Evolutionary conservation across 2,888 invertebrate genomes (phyloP), one percentile per base, ranked within the genome.

Genomic region (Onchidella celtica): DNA sequence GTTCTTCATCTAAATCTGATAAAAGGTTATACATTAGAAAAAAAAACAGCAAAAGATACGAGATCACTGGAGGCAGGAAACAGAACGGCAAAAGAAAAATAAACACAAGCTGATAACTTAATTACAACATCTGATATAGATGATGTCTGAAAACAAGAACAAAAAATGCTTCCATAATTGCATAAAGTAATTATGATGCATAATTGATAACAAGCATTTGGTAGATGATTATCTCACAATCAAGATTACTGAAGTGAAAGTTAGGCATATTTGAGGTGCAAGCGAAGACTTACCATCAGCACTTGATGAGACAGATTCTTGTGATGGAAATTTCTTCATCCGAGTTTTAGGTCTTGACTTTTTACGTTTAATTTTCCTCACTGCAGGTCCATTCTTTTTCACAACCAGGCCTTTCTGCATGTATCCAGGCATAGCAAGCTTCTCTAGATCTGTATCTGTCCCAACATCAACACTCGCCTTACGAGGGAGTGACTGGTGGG

Each of bases 401-500:
- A 65, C 59, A 74, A 24, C 59, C 27, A 78, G 47, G 11, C 32
- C 55, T 34, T 69, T 79, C 38, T 68, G 61, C 11, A 79, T 40
- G 55, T 63, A 29, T 21, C 76, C 81, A 65, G 84, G 86, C n/a
- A 55, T 65, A 11, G 83, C 65, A 11, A 84, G 66, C 55, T 78
- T 84, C 81, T 86, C 85, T 47, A 86, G 59, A 81, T 86, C 86
- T n/a, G 84, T 84, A 73, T 86, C 86, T 27, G 86, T 86, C 57
- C 82, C 82, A 34, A 83, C 84, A 21, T 84, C 83, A 32, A 73
- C 69, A 27, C 47, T 78, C 24, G 47, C 66, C 29, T 55, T 66
- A 32, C 36, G 63, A 3, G 24, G 21, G 32, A 59, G 34, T 17
- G 32, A 17, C 0, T 32, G 29, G 32, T 47, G 29, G 29, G 74